These are phyloP conservation scores for Aphidius ervi DNA, from an alignment of 1,140 invertebrate species.

Conservation along the genomic window DNA sequence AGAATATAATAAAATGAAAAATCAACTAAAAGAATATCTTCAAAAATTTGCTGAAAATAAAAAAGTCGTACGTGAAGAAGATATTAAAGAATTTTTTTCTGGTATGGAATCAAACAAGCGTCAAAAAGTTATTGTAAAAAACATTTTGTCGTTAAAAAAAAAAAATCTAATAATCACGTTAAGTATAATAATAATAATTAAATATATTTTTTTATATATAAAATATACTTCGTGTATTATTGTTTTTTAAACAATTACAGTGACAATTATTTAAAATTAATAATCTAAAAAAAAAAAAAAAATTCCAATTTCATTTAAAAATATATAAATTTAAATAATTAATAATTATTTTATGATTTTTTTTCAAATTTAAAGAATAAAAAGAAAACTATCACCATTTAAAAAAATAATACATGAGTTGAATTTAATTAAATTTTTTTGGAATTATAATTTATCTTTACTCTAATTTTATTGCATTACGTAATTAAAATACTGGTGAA, in stretches of 20 bases:
- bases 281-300: too few relatives aligned
- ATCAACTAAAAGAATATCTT: constrained; percentile 78
- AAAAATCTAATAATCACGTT: background rate
- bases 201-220: constrained; percentile 9
- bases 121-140: constrained; percentile 60
- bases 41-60: constrained; percentile 82
- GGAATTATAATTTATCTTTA: background rate
- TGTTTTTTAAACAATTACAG: background rate
- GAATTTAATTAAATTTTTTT: background rate
- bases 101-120: constrained; percentile 75
- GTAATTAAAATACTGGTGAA: constrained; percentile 43
- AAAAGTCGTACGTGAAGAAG: constrained; percentile 83
- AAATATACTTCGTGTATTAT: too few relatives aligned
- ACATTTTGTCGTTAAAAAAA: constrained; percentile 65
- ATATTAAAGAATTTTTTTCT: constrained; percentile 87
- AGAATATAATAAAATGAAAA: constrained; percentile 85
- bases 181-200: background rate
- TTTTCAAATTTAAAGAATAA: background rate
- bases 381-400: background rate
- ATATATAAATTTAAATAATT: background rate
- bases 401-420: too few relatives aligned
- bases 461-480: constrained; percentile 26
- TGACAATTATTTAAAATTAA: too few relatives aligned
- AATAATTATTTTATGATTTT: background rate
- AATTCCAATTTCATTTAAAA: too few relatives aligned